phyloP scores from a whole-genome alignment of 2,113 vertebrate genomes.

The Raphicerus campestris region DNA sequence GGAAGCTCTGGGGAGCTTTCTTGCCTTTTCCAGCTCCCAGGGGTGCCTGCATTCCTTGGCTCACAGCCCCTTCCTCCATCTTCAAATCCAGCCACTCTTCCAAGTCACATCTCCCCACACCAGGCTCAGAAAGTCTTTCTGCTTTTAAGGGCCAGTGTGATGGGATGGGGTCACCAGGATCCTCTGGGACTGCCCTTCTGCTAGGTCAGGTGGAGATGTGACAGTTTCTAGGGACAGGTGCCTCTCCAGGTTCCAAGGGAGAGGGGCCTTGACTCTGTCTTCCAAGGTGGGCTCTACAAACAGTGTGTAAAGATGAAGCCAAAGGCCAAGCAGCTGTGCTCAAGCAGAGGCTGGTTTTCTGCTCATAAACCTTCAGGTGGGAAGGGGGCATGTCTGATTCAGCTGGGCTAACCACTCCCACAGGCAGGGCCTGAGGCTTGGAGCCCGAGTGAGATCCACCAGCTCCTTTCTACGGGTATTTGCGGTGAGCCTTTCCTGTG shows the following conservation, averaged over 20 bases:
- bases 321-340: rapidly evolving
- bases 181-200: background rate
- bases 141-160: background rate
- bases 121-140: rapidly evolving
- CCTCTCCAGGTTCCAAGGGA: background rate
- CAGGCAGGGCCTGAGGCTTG: background rate
- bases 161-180: rapidly evolving
- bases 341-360: rapidly evolving
- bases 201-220: background rate
- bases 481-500: rapidly evolving
- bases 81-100: background rate
- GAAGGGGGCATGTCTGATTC: rapidly evolving
- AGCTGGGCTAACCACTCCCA: background rate
- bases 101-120: background rate
- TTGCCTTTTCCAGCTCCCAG: background rate
- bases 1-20: background rate
- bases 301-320: rapidly evolving
- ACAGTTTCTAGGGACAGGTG: no score
- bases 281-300: no score
- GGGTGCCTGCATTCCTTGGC: background rate
- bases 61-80: rapidly evolving
- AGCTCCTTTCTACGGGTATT: rapidly evolving
- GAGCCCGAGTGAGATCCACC: rapidly evolving
- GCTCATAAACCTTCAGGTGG: background rate
- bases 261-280: rapidly evolving